Evolutionary conservation across 2,888 invertebrate species (phyloP).

Genomic region (Saturnia pavonia): DNA sequence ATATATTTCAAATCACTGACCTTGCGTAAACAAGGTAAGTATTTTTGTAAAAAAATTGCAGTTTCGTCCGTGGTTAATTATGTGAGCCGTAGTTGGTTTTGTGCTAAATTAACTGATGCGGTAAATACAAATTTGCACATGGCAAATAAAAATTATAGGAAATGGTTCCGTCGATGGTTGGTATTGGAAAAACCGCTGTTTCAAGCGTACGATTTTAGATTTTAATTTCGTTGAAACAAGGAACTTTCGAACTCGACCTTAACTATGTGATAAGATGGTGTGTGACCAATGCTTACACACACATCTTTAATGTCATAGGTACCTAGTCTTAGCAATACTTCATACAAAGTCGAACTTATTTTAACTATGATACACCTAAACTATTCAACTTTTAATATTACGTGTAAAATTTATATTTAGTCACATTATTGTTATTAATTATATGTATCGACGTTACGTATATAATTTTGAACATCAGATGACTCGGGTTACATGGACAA

Average conservation of each 20-base stretch:
- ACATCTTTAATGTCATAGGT: conserved; percentile 43
- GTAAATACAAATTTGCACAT: conserved; percentile 45
- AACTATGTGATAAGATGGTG: conserved; percentile 41
- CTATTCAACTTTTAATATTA: conserved; percentile 78
- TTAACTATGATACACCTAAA: conserved; percentile 78
- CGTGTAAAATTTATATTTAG: conserved; percentile 80
- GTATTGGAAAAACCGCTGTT: conserved; percentile 31
- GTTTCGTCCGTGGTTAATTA: conserved; percentile 34
- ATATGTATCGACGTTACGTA: conserved; percentile 82
- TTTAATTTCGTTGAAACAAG: conserved; percentile 43
- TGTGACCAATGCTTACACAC: conserved; percentile 47
- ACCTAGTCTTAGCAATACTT: conserved; percentile 72
- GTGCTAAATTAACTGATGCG: conserved; percentile 40
- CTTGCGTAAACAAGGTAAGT: conserved; percentile 19
- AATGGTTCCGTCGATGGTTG: conserved; percentile 40
- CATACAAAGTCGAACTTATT: conserved; percentile 77
- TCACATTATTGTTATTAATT: conserved; percentile 79
- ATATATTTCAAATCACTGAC: conserved; percentile 20
- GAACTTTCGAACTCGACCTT: conserved; percentile 41
- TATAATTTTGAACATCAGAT: conserved; percentile 81
- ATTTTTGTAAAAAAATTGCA: too few species aligned
- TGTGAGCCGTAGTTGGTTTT: conserved; percentile 31
- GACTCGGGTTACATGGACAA: conserved; percentile 66
- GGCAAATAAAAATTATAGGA: conserved; percentile 41
- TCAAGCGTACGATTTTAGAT: conserved; percentile 20